Conservation (phyloP, 2,797 vertebrate genomes). For the Dryobates pubescens region DNA sequence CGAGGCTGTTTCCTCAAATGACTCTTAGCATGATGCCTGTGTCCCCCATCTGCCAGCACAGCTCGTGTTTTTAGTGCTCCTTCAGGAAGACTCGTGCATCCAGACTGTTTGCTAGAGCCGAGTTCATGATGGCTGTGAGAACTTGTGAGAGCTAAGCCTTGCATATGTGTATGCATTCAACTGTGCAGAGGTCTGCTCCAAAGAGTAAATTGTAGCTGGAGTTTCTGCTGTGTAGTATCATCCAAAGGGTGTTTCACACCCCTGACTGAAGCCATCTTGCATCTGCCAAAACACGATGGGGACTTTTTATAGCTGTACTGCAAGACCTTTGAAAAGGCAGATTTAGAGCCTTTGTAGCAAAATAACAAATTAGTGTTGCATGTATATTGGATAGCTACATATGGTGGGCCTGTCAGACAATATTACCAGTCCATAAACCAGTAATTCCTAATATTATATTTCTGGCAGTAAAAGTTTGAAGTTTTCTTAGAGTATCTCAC, state of each 20-base stretch:
- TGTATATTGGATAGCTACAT: neutral
- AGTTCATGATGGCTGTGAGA: neutral
- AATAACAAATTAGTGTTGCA: neutral
- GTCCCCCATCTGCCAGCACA: neutral
- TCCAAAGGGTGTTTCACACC: neutral
- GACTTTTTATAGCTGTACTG: neutral
- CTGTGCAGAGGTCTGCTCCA: neutral
- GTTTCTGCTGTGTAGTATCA: neutral
- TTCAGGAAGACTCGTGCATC: neutral
- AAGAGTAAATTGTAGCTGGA: neutral
- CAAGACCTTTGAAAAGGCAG: neutral
- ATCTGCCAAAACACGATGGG: neutral
- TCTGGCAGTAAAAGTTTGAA: neutral
- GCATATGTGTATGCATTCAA: neutral
- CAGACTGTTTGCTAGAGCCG: neutral
- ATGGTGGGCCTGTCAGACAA: neutral
- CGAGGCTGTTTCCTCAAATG: neutral
- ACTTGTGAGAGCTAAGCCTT: neutral
- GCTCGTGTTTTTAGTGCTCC: neutral
- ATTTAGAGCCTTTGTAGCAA: neutral
- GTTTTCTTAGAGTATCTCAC: neutral
- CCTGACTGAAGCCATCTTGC: slow-evolving; percentile 18
- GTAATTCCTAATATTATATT: neutral
- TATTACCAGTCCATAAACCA: neutral
- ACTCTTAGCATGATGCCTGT: neutral